A percentile compares a stretch with the other conserved stretches of the same genome.
Conservation (phyloP, 30 jellyfish, hydroid and myxozoan genomes). For the Nemopilema nomurai region DNA sequence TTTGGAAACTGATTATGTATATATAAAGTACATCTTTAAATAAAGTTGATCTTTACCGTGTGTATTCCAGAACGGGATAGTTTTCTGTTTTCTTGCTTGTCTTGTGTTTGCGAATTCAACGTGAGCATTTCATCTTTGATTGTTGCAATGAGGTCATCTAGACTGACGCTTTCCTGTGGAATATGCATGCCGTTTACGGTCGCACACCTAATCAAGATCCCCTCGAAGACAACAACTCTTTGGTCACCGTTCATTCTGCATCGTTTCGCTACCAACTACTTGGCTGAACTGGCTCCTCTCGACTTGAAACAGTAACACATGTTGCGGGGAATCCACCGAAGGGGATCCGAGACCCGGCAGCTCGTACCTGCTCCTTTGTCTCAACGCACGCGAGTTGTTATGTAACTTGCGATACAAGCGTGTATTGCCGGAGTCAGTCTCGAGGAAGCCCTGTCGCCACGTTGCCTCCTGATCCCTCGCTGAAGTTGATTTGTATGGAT, state of each 20-base stretch:
- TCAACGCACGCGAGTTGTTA: not conserved
- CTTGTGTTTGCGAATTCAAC: conserved; percentile 16
- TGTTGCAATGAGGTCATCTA: conserved; percentile 31
- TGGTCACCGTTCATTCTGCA: not conserved
- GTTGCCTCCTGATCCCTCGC: too few relatives aligned
- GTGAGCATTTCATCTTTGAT: conserved; percentile 12
- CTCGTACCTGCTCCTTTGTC: not conserved
- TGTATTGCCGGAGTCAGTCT: too few relatives aligned
- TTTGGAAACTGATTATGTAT: too few relatives aligned
- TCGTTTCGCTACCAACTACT: too few relatives aligned
- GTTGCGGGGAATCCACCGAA: not conserved
- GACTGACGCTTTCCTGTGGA: conserved; percentile 53
- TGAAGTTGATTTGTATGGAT: too few relatives aligned
- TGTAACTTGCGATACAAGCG: too few relatives aligned
- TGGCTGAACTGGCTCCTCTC: too few relatives aligned
- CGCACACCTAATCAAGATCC: conserved; percentile 32
- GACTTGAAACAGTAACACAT: not conserved
- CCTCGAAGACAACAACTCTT: conserved; percentile 40
- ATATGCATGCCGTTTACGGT: conserved; percentile 10
- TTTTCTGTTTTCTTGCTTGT: conserved; percentile 9
- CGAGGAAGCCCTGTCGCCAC: too few relatives aligned
- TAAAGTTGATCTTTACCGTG: conserved; percentile 1
- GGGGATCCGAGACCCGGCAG: not conserved
- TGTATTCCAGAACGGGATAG: conserved; percentile 2
- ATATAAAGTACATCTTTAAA: too few relatives aligned